Percentiles rank a stretch among this genome's conserved stretches.
phyloP scores from a whole-genome alignment of 1,140 invertebrate species.

The Scaptodrosophila lebanonensis region DNA sequence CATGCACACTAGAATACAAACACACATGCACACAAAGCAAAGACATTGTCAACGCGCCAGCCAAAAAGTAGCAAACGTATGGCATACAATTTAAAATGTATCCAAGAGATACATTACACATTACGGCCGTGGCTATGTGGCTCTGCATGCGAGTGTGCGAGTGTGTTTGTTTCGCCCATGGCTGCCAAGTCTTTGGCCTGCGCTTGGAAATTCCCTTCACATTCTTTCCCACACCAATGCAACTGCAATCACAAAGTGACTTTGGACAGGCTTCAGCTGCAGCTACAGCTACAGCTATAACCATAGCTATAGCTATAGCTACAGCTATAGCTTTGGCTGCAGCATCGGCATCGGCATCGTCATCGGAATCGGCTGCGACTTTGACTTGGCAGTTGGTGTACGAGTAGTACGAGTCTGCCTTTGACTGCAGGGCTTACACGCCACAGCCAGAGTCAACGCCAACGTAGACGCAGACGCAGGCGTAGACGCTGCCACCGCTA shows the following conservation, averaged over 20 bases:
- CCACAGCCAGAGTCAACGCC: not conserved
- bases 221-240: conserved; percentile 64
- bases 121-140: conserved; percentile 47
- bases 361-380: conserved; percentile 46
- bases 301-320: not conserved
- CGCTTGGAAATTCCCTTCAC: conserved; percentile 69
- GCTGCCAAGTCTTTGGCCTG: conserved; percentile 53
- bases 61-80: conserved; percentile 48
- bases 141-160: not conserved
- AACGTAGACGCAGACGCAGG: no score
- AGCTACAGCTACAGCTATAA: not conserved
- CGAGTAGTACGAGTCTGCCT: conserved; percentile 27
- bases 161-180: not conserved
- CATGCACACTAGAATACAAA: not conserved
- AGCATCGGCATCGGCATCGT: conserved; percentile 7
- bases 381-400: conserved; percentile 36
- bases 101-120: conserved; percentile 72
- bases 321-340: conserved; percentile 11
- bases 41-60: conserved; percentile 53
- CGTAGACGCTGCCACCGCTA: conserved; percentile 20
- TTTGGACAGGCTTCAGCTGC: not conserved
- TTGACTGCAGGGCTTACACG: conserved; percentile 56
- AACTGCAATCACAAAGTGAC: conserved; percentile 12
- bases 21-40: conserved; percentile 15
- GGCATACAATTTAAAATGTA: conserved; percentile 66